Percentiles rank a stretch among this genome's conserved stretches.
Conservation (phyloP, 2,797 vertebrate genomes). For the Tangara arthus region DNA sequence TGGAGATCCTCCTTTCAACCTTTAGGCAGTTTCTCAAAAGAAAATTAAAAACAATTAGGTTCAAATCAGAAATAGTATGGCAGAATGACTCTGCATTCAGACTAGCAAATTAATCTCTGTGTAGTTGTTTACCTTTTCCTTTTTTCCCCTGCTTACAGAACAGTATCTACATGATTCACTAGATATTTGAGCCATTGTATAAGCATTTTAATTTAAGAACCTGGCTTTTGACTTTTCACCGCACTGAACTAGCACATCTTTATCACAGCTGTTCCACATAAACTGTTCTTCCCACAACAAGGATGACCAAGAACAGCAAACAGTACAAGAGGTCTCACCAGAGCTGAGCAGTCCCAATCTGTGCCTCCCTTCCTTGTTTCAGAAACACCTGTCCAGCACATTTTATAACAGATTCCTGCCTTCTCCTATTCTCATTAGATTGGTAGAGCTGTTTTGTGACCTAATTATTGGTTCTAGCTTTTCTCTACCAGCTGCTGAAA, state of each 20-base stretch:
- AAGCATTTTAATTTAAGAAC: not conserved
- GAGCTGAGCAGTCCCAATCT: not conserved
- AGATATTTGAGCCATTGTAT: not conserved
- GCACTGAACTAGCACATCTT: not conserved
- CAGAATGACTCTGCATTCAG: not conserved
- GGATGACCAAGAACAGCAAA: not conserved
- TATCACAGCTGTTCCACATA: not conserved
- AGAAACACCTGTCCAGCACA: not conserved
- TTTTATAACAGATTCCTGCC: not conserved
- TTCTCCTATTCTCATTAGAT: not conserved
- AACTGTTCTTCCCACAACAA: not conserved
- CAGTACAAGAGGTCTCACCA: not conserved
- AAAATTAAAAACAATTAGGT: not conserved
- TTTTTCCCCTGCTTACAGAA: not conserved
- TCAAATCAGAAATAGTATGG: not conserved
- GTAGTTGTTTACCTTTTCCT: not conserved
- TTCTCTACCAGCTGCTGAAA: not conserved
- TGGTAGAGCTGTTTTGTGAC: not conserved
- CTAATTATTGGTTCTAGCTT: fast-evolving
- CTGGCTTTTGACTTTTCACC: not conserved
- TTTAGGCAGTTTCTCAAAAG: not conserved
- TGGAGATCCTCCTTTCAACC: not conserved
- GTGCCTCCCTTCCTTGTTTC: not conserved
- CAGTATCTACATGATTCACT: not conserved
- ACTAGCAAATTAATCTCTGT: not conserved